Percentiles rank a stretch among this genome's conserved stretches.
Conservation (phyloP, 2,888 invertebrate species). For the Ormyrus thymus region DNA sequence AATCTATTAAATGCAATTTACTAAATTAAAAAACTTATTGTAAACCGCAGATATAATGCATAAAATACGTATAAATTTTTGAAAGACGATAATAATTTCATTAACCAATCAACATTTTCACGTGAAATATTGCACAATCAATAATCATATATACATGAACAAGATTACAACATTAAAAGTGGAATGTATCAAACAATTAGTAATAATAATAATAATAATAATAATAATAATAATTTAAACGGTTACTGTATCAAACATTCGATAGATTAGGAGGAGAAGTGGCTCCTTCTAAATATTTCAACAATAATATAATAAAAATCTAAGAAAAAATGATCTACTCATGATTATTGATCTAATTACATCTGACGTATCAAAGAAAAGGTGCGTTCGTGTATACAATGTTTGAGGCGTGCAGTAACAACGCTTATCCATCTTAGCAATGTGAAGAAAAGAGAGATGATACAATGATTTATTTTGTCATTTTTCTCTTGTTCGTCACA, state of each 20-base stretch:
- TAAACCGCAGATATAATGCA: not conserved
- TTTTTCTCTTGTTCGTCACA: slow-evolving; percentile 39
- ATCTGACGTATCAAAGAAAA: slow-evolving; percentile 34
- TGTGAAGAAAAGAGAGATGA: slow-evolving; percentile 55
- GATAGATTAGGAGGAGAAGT: slow-evolving; percentile 31
- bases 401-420: slow-evolving; percentile 49
- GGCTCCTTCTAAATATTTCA: not conserved
- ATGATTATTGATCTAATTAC: slow-evolving; percentile 32
- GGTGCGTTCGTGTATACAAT: slow-evolving; percentile 26
- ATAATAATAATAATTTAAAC: too few relatives aligned
- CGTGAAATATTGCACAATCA: slow-evolving; percentile 19
- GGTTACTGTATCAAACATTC: not conserved
- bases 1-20: slow-evolving; percentile 34
- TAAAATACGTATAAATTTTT: not conserved
- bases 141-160: slow-evolving; percentile 14
- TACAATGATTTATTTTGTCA: slow-evolving; percentile 6
- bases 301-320: slow-evolving; percentile 14
- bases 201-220: too few relatives aligned
- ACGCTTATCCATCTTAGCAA: slow-evolving; percentile 59
- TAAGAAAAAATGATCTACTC: slow-evolving; percentile 24
- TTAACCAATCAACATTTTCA: not conserved
- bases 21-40: slow-evolving; percentile 3
- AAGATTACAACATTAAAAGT: slow-evolving; percentile 15
- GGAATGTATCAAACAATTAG: not conserved
- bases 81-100: not conserved